Base-by-base conservation (phyloP, 2,113 vertebrate species). In the Nannospalax galili region DNA sequence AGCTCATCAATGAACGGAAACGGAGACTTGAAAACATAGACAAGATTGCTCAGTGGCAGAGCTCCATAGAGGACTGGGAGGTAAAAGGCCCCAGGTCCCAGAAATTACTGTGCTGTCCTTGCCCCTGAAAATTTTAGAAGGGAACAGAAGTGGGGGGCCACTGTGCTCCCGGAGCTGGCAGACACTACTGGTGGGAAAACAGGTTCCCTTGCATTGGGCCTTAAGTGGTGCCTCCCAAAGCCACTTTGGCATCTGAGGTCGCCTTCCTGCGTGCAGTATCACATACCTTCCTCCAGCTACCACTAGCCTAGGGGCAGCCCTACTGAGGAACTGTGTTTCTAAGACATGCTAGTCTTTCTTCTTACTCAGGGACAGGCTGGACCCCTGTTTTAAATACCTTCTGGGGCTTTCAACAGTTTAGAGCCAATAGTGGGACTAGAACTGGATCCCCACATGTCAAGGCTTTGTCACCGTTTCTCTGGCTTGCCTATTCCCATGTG, bases 1-100 rank as follows among this genome's bases (percentile, higher is more conserved):
- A 92, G 88, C 99, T 99, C 88, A 99, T 99, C 97, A 99, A 99
- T 0, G 99, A 99, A 97, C 98, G 99, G 64, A 99, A 99, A 96
- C 98, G 99, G 35, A 99, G 99, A 5, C 98, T 99, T 62, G 99
- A 99, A 97, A 99, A 99, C 97, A 99, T 99, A 0, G 99, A 99
- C 97, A 99, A 99, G 97, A 99, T 99, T 7, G 99, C 99, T 32
- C 99, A 99, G 82, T 99, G 99, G 99, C 99, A 99, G 98, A 99
- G 99, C 93, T 98, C 99, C 10, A 99, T 99, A 92, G 99, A 99
- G 93, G 99, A 99, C 97, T 99, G 99, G 99, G 99, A 99, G 99
- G 99, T 99, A 88, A 81, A n/a, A 92, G 97, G 35, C 73, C 81
- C 1, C 0, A 24, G 37, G 26, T n/a, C 52, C 72, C 78, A 37